These are phyloP conservation scores for Meriones unguiculatus DNA, from an alignment of 2,113 vertebrate species.

Conservation along the genomic window DNA sequence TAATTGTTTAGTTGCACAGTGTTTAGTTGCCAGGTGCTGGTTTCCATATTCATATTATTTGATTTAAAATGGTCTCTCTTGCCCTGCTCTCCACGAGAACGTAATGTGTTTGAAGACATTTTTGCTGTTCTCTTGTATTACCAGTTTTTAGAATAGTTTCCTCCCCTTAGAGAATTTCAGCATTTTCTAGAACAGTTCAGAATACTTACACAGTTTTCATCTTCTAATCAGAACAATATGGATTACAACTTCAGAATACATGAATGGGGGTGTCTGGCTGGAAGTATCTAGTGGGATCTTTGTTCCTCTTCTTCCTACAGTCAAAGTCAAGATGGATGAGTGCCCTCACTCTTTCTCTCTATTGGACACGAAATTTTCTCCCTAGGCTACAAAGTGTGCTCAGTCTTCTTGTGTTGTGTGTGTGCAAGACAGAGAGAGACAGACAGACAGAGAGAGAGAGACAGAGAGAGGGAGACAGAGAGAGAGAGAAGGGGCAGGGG, in stretches of 20 bases:
- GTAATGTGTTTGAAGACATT: not conserved
- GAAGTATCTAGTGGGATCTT: not conserved
- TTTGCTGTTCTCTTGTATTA: not conserved
- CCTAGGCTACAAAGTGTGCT: not conserved
- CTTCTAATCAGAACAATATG: not conserved
- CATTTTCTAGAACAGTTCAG: not conserved
- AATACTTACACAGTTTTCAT: not conserved
- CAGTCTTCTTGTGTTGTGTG: not conserved
- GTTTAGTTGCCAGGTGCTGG: not conserved
- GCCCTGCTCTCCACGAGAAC: not conserved
- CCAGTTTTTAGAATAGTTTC: not conserved
- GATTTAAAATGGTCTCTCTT: not conserved
- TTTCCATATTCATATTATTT: not conserved
- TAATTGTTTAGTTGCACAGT: not conserved
- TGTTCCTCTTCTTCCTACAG: not conserved
- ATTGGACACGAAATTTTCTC: not conserved
- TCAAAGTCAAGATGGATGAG: not conserved
- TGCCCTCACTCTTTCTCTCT: not conserved
- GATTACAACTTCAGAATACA: not conserved
- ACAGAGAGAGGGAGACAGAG: not conserved
- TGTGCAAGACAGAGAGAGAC: not conserved
- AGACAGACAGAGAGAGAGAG: not conserved
- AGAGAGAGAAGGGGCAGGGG: not conserved
- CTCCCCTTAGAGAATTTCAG: not conserved
- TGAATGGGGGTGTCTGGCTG: not conserved